Percentiles rank a stretch among this genome's conserved stretches.
Evolutionary conservation across 2,888 invertebrate species (phyloP).

Genomic region (Augochlorella aurata): DNA sequence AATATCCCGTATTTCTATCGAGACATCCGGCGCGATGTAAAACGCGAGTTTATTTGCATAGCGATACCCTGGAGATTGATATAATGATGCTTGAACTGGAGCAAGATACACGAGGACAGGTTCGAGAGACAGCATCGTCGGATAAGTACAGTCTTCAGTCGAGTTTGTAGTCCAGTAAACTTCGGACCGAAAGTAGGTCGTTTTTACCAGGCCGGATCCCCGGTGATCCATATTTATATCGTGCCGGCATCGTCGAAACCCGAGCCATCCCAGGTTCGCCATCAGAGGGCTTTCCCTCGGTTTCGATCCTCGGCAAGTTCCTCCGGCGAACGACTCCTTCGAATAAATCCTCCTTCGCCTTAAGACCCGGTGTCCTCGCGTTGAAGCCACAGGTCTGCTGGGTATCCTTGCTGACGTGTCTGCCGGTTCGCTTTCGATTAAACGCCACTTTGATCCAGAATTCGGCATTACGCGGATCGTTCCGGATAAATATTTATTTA

Average conservation of each 20-base stretch:
- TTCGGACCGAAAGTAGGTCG: conserved; percentile 9
- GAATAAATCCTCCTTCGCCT: conserved; percentile 24
- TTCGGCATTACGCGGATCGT: too few species aligned
- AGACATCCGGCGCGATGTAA: not conserved
- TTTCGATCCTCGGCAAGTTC: not conserved
- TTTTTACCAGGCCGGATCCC: conserved; percentile 1
- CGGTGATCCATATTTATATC: conserved; percentile 31
- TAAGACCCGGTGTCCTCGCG: not conserved
- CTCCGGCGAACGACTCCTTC: not conserved
- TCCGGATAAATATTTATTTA: too few species aligned
- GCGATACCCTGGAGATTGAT: not conserved
- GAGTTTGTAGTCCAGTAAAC: not conserved
- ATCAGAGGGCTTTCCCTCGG: not conserved
- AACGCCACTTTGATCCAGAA: too few species aligned
- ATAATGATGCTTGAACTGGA: conserved; percentile 1
- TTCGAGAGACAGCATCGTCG: not conserved
- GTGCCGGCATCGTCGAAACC: not conserved
- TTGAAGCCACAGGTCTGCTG: conserved; percentile 19
- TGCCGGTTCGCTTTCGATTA: not conserved
- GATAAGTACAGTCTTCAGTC: conserved; percentile 2
- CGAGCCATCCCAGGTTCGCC: not conserved
- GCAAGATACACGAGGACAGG: not conserved
- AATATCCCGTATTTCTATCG: not conserved
- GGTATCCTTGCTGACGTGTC: not conserved
- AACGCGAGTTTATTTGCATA: conserved; percentile 4